Evolutionary conservation across 2,113 vertebrate species (phyloP), one percentile per base, ranked within the genome.

Genomic region (Zootoca vivipara): DNA sequence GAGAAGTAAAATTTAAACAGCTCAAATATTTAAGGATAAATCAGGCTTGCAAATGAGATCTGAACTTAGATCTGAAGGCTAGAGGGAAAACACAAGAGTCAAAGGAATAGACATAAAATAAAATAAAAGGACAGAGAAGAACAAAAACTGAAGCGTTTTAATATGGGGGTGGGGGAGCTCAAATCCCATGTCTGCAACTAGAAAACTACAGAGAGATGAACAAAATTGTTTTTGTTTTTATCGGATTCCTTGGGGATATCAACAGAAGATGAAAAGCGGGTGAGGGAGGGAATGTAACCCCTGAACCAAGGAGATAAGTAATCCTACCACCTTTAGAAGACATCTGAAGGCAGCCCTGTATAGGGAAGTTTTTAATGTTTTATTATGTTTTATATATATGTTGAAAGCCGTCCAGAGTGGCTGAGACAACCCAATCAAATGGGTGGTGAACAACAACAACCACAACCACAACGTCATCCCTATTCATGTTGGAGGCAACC

Each of bases 1-100:
- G 67, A 73, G 35, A 81, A 81, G 56, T 81, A 72, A 20, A 87
- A 72, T 26, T 70, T 72, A 81, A 67, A 72, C 24, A 62, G 67
- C 46, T 81, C 46, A 35, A 58, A 87, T 87, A n/a, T 81, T 81
- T 87, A 80, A 56, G 64, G 67, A 70, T 87, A 58, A 52, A 46
- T 79, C 30, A 70, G 30, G 77, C 62, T 70, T 35, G 46, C 64
- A 79, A 15, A 86, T 69, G n/a, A 62, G 78, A 70, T 79, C 18
- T 87, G n/a, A 70, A 52, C 40, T 70, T 38, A 52, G 12, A 81
- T 62, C 67, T 70, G 67, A 62, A 62, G 73, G n/a, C 33, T 70
- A 28, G 16, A 87, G 33, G 38, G 13, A 46, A 80, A 65, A 77
- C 15, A 6, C 24, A 52, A 56, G 46, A 28, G 7, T 38, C 67